phyloP scores from a whole-genome alignment of 2,113 vertebrate genomes.

The Uria lomvia region DNA sequence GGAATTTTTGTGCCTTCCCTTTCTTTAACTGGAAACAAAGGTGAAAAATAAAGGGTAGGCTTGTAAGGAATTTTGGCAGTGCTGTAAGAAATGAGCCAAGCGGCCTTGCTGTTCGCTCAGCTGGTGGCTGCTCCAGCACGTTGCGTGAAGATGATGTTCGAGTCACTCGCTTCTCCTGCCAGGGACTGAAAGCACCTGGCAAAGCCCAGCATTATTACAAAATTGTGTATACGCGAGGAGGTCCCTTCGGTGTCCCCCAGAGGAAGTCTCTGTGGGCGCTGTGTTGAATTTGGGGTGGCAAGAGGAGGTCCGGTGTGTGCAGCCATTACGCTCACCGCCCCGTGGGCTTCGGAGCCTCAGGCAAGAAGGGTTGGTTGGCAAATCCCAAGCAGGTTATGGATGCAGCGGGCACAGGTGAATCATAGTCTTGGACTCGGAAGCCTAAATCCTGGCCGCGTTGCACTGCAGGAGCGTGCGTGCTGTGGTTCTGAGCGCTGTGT shows the following conservation, averaged over 20 bases:
- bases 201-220: background rate
- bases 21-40: background rate
- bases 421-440: background rate
- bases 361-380: background rate
- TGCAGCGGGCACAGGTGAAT: background rate
- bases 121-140: background rate
- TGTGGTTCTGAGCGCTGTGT: background rate
- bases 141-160: background rate
- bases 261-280: background rate
- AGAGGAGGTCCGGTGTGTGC: background rate
- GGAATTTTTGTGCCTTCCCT: background rate
- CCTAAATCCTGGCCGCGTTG: background rate
- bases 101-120: background rate
- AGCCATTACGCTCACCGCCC: accelerated
- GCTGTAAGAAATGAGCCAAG: background rate
- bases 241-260: background rate
- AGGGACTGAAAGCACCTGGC: background rate
- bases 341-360: background rate
- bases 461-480: background rate
- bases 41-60: background rate
- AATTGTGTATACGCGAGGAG: background rate
- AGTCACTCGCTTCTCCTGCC: background rate
- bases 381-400: background rate
- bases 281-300: background rate
- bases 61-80: background rate